Percentiles rank a stretch among this genome's conserved stretches.
Conservation (phyloP, 2,797 vertebrate species). For the Neoniphon sammara region DNA sequence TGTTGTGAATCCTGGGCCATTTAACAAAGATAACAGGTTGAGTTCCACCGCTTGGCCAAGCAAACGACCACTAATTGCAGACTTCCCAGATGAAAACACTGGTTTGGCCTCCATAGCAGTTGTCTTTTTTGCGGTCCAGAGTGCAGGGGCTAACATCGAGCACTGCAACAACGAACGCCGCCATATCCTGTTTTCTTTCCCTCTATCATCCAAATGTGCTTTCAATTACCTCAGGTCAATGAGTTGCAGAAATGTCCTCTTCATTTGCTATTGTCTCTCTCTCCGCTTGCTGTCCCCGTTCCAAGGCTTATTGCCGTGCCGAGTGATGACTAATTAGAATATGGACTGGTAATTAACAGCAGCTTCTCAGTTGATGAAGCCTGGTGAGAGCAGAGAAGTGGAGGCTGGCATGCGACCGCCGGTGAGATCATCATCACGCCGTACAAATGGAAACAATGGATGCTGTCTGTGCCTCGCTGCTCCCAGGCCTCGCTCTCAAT, state of each 20-base stretch:
- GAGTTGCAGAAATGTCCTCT: constrained; percentile 51
- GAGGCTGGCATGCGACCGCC: constrained; percentile 56
- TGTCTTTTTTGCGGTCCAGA: constrained; percentile 34
- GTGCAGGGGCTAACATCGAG: constrained; percentile 28
- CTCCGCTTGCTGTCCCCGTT: constrained; percentile 22
- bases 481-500: constrained; percentile 56
- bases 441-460: constrained; percentile 71
- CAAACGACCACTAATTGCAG: constrained; percentile 68
- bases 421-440: constrained; percentile 69
- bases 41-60: constrained; percentile 47
- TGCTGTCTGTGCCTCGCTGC: constrained; percentile 58
- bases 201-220: constrained; percentile 55
- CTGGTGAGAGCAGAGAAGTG: constrained; percentile 40
- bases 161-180: constrained; percentile 23
- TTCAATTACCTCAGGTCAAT: constrained; percentile 63
- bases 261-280: constrained; percentile 36
- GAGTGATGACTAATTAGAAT: constrained; percentile 67
- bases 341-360: constrained; percentile 80
- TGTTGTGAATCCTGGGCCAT: constrained; percentile 39
- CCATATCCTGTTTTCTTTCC: constrained; percentile 65
- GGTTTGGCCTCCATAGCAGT: constrained; percentile 5
- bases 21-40: constrained; percentile 68
- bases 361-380: constrained; percentile 77
- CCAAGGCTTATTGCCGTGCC: constrained; percentile 1
- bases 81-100: constrained; percentile 66